Conservation (phyloP, 2,888 invertebrate genomes). For the Prosopocoilus inquinatus region DNA sequence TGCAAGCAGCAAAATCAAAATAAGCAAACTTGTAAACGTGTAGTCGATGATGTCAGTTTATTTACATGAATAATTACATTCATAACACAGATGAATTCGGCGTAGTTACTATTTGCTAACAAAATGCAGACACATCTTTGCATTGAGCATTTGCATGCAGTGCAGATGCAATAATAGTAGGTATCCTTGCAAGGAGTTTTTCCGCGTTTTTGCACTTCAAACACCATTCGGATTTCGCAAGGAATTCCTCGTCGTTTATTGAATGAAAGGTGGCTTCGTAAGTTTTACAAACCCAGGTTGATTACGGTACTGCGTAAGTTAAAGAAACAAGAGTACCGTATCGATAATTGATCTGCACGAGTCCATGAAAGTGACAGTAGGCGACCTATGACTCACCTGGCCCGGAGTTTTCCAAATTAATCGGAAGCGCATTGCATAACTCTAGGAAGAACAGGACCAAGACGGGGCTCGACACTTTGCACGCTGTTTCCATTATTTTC, state of each 20-base stretch:
- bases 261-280: background rate
- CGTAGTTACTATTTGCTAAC: background rate
- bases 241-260: background rate
- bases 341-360: conserved; percentile 26
- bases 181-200: too few species aligned
- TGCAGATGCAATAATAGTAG: too few species aligned
- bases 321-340: conserved; percentile 1
- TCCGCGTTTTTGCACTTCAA: too few species aligned
- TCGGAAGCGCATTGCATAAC: conserved; percentile 50
- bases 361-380: conserved; percentile 34
- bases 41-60: background rate
- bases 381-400: conserved; percentile 47
- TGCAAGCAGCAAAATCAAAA: too few species aligned
- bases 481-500: conserved; percentile 38
- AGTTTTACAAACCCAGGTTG: background rate
- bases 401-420: conserved; percentile 45
- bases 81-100: background rate
- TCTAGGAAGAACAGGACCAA: conserved; percentile 42
- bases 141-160: too few species aligned
- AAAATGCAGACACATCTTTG: too few species aligned
- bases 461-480: conserved; percentile 43
- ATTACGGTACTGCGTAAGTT: background rate
- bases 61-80: background rate
- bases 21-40: background rate
- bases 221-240: too few species aligned